These are phyloP conservation scores for Drosophila oshimai DNA, from an alignment of 1,140 invertebrate species.

Conservation along the genomic window DNA sequence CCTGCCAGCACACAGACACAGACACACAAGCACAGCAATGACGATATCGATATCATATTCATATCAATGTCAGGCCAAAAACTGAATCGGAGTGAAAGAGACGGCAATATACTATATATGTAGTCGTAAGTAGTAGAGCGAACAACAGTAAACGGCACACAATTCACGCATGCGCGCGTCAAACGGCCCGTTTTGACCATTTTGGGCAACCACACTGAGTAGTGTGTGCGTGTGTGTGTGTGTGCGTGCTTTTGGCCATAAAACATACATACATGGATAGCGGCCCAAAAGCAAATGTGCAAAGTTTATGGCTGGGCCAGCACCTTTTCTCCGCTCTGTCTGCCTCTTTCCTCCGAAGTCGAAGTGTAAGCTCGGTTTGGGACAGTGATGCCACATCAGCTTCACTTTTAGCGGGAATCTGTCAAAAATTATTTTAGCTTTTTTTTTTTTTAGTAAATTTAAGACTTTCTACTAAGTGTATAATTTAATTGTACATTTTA, in stretches of 20 bases:
- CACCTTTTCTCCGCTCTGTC: slow-evolving; percentile 7
- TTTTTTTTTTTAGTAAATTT: too few relatives aligned
- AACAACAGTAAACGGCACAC: slow-evolving; percentile 27
- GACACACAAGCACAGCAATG: slow-evolving; percentile 5
- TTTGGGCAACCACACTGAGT: slow-evolving; percentile 18
- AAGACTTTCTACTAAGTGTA: too few relatives aligned
- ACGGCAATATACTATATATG: too few relatives aligned
- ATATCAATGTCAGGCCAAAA: slow-evolving; percentile 13
- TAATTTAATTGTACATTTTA: too few relatives aligned
- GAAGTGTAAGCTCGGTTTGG: background rate
- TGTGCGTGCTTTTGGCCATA: slow-evolving; percentile 21
- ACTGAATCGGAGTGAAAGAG: slow-evolving; percentile 6
- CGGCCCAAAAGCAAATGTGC: slow-evolving; percentile 26
- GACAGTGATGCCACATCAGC: background rate
- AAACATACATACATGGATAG: slow-evolving; percentile 24
- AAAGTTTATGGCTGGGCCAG: slow-evolving; percentile 34
- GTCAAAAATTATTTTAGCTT: too few relatives aligned
- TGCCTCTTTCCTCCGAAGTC: background rate
- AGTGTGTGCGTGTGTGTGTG: background rate
- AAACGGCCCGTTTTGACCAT: slow-evolving; percentile 38
- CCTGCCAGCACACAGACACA: slow-evolving; percentile 4
- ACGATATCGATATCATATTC: too few relatives aligned
- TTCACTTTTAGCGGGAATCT: background rate
- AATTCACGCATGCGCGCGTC: slow-evolving; percentile 42
- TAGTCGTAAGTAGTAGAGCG: too few relatives aligned